A percentile compares a stretch with the other conserved stretches of the same genome.
Conservation (phyloP, 2,888 invertebrate genomes). For the Spodoptera picta region DNA sequence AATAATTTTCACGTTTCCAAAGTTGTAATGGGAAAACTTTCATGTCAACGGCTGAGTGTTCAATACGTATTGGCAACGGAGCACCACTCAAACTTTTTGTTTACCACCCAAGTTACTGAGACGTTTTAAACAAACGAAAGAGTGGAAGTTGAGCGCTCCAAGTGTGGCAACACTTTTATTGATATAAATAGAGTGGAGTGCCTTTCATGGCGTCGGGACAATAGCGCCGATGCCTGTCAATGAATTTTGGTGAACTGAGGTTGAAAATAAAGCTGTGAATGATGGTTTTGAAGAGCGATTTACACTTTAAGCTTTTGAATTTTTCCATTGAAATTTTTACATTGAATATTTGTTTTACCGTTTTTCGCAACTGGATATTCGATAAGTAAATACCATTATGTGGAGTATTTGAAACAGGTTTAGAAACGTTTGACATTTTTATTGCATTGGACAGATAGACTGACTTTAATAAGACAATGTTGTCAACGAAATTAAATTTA, state of each 20-base stretch:
- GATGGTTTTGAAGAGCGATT: not conserved
- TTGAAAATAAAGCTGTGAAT: constrained; percentile 2
- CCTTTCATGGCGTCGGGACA: constrained; percentile 9
- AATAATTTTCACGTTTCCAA: constrained; percentile 75
- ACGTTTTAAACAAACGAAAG: constrained; percentile 51
- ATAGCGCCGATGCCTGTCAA: constrained; percentile 14
- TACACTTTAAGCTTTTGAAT: not conserved
- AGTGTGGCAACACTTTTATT: constrained; percentile 23
- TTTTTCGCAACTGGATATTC: too few species aligned
- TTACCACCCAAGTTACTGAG: constrained; percentile 59
- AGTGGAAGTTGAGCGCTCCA: constrained; percentile 36
- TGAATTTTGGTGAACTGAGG: constrained; percentile 7
- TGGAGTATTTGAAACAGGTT: too few species aligned
- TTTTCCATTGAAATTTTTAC: not conserved
- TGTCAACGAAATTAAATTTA: too few species aligned
- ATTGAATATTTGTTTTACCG: too few species aligned
- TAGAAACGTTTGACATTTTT: too few species aligned
- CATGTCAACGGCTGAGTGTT: constrained; percentile 67
- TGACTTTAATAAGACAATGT: too few species aligned
- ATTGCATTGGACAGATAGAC: too few species aligned
- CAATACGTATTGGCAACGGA: constrained; percentile 68
- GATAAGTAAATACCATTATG: too few species aligned
- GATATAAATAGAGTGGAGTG: constrained; percentile 34
- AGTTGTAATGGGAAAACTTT: constrained; percentile 82
- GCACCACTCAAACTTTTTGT: constrained; percentile 66